Evolutionary conservation across 2,113 vertebrate species (phyloP).

Genomic region (Haplochromis burtoni): DNA sequence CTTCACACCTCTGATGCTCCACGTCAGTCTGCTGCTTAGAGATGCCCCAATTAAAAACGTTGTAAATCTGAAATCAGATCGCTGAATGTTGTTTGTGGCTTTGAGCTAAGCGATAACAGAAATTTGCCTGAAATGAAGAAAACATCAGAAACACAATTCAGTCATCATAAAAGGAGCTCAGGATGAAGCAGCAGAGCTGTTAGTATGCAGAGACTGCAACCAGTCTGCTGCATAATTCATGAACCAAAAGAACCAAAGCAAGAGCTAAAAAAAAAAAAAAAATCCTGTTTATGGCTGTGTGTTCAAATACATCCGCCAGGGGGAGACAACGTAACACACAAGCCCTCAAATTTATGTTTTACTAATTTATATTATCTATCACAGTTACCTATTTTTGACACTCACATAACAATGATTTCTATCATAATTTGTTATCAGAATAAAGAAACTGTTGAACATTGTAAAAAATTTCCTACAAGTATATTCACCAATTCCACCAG

Average conservation of each 20-base stretch:
- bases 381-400: not conserved
- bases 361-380: not conserved
- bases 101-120: rapidly evolving
- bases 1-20: not conserved
- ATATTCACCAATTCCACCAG: rapidly evolving
- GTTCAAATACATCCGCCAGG: too few species aligned
- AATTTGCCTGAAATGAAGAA: not conserved
- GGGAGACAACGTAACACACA: not conserved
- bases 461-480: rapidly evolving
- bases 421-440: not conserved
- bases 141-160: not conserved
- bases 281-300: too few species aligned
- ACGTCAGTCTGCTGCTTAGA: rapidly evolving
- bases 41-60: not conserved
- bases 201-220: not conserved
- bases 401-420: not conserved
- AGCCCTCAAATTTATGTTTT: not conserved
- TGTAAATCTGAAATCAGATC: not conserved
- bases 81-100: not conserved
- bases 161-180: not conserved
- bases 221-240: slow-evolving; percentile 31
- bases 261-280: too few species aligned
- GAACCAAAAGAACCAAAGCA: not conserved
- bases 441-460: not conserved
- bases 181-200: not conserved